Evolutionary conservation across 1,140 invertebrate genomes (phyloP).

Genomic region (Glossosoma conforme): DNA sequence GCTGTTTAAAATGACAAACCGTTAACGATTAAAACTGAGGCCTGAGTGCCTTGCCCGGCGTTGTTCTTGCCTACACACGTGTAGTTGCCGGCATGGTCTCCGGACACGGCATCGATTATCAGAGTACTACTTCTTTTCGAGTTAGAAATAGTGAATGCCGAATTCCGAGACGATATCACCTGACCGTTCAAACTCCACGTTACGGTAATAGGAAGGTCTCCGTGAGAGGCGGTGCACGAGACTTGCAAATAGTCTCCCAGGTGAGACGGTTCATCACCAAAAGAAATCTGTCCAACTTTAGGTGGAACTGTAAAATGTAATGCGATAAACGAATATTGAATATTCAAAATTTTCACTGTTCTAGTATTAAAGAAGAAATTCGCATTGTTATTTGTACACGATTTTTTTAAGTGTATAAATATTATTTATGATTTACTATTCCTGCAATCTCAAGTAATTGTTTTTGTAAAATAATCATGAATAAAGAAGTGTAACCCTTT

Average conservation of each 20-base stretch:
- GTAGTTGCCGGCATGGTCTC: constrained; percentile 71
- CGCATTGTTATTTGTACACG: too few relatives aligned
- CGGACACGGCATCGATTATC: constrained; percentile 66
- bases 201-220: constrained; percentile 76
- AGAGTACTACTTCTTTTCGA: constrained; percentile 66
- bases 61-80: constrained; percentile 75
- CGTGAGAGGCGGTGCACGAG: constrained; percentile 80
- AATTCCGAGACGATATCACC: constrained; percentile 53
- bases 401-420: too few relatives aligned
- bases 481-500: too few relatives aligned
- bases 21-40: constrained; percentile 63
- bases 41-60: constrained; percentile 60
- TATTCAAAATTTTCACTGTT: too few relatives aligned
- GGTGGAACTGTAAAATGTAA: constrained; percentile 49
- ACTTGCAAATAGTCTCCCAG: constrained; percentile 66
- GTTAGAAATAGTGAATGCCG: constrained; percentile 58
- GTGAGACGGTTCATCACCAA: constrained; percentile 63
- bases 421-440: too few relatives aligned
- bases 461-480: too few relatives aligned
- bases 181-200: constrained; percentile 65
- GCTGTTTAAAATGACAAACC: constrained; percentile 49
- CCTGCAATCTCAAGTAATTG: too few relatives aligned
- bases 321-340: too few relatives aligned
- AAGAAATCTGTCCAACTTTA: constrained; percentile 55
- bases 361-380: too few relatives aligned